Conservation (phyloP, 1,140 invertebrate genomes). For the Hylaeus anthracinus region DNA sequence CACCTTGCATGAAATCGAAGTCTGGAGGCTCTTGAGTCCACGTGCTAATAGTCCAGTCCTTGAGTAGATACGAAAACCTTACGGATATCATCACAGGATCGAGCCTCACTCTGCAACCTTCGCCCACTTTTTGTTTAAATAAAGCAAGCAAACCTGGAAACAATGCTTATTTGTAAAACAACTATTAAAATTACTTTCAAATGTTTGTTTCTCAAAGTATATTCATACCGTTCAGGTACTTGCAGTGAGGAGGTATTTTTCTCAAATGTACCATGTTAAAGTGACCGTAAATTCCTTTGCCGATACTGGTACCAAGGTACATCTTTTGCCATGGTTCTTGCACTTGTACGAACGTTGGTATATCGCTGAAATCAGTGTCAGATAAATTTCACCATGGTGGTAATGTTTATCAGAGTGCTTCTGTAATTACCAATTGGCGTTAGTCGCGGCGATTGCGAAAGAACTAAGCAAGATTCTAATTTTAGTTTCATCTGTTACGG, state of each 20-base stretch:
- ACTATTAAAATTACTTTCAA: not conserved
- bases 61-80: slow-evolving; percentile 91
- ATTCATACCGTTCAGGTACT: slow-evolving; percentile 86
- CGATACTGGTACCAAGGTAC: slow-evolving; percentile 90
- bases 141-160: slow-evolving; percentile 86
- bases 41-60: slow-evolving; percentile 85
- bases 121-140: slow-evolving; percentile 90
- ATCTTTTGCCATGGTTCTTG: slow-evolving; percentile 90
- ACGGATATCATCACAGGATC: slow-evolving; percentile 88
- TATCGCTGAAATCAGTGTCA: slow-evolving; percentile 82
- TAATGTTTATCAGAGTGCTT: not conserved
- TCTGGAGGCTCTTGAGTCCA: slow-evolving; percentile 89
- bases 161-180: slow-evolving; percentile 33
- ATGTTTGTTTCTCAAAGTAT: not conserved
- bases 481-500: slow-evolving; percentile 88
- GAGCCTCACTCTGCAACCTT: slow-evolving; percentile 79
- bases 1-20: slow-evolving; percentile 86
- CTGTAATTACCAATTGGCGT: slow-evolving; percentile 86
- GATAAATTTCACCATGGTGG: not conserved
- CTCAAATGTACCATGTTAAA: slow-evolving; percentile 95
- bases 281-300: slow-evolving; percentile 87
- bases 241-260: slow-evolving; percentile 89
- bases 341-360: slow-evolving; percentile 94
- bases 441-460: slow-evolving; percentile 90
- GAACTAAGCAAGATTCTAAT: slow-evolving; percentile 94